Percentiles rank a stretch among this genome's conserved stretches.
Conservation (phyloP, 2,888 invertebrate species). For the Xanthorhoe designata region DNA sequence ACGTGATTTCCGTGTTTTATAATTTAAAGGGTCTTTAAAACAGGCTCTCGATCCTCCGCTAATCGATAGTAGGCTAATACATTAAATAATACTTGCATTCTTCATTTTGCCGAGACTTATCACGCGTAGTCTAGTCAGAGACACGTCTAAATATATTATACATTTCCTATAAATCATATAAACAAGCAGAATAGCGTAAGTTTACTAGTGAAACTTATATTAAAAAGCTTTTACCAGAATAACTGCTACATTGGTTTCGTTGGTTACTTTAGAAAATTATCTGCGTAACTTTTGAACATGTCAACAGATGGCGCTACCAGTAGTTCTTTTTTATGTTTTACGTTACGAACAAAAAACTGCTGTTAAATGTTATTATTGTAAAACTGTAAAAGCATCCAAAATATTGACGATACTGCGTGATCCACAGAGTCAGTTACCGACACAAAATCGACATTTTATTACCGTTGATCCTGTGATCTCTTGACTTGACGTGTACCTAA, state of each 20-base stretch:
- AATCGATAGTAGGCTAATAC: too few species aligned
- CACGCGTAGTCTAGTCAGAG: too few species aligned
- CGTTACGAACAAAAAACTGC: neutral
- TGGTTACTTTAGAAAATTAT: too few species aligned
- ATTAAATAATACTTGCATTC: too few species aligned
- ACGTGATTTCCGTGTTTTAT: slow-evolving; percentile 6
- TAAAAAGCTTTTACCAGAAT: too few species aligned
- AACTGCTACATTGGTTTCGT: too few species aligned
- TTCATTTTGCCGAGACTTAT: too few species aligned
- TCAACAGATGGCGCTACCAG: slow-evolving; percentile 37
- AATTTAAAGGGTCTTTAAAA: neutral
- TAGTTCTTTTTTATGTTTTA: slow-evolving; percentile 1
- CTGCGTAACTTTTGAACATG: neutral
- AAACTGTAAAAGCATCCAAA: neutral
- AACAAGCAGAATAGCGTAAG: too few species aligned
- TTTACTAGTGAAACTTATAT: neutral
- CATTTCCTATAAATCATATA: too few species aligned
- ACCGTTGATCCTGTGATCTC: slow-evolving; percentile 29
- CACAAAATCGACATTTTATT: slow-evolving; percentile 10
- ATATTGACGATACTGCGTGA: neutral
- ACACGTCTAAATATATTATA: too few species aligned
- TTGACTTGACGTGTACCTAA: too few species aligned
- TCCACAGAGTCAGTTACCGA: slow-evolving; percentile 15
- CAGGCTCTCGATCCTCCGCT: too few species aligned
- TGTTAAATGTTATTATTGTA: neutral